Conservation (phyloP, 1,140 invertebrate species). For the Eciton burchellii region DNA sequence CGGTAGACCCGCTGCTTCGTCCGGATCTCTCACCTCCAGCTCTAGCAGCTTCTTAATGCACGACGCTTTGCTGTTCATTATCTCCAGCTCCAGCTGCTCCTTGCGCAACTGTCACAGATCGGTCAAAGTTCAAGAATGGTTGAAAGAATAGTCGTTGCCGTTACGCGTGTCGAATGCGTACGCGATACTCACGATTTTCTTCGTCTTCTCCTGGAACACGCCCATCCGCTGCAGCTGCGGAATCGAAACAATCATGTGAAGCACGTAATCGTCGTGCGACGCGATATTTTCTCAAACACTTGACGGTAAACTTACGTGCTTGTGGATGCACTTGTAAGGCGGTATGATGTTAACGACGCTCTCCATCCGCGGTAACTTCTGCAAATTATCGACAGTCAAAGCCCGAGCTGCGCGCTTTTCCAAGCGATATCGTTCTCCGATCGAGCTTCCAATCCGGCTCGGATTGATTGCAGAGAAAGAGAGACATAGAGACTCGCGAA, state of each 20-base stretch:
- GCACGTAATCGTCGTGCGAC: not conserved
- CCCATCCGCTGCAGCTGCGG: conserved; percentile 81
- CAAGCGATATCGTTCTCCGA: conserved; percentile 28
- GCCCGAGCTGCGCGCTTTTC: not conserved
- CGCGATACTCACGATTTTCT: conserved; percentile 78
- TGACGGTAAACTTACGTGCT: conserved; percentile 81
- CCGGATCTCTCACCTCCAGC: conserved; percentile 73
- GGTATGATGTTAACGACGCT: conserved; percentile 81
- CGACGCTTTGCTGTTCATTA: conserved; percentile 81
- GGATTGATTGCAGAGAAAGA: conserved; percentile 12
- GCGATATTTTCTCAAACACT: not conserved
- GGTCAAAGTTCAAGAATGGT: conserved; percentile 54
- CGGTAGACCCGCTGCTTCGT: not conserved
- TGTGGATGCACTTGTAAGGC: conserved; percentile 82
- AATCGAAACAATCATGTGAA: conserved; percentile 72
- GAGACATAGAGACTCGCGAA: not conserved
- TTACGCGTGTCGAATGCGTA: not conserved
- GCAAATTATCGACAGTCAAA: conserved; percentile 61
- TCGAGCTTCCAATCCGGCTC: conserved; percentile 23
- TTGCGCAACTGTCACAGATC: conserved; percentile 76
- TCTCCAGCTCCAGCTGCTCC: conserved; percentile 81
- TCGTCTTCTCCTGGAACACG: conserved; percentile 81
- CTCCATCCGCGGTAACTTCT: conserved; percentile 81
- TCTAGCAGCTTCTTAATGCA: conserved; percentile 80
- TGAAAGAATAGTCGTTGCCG: conserved; percentile 37